Evolutionary conservation across 37 sponge, comb jelly and placozoan species (phyloP).

Genomic region (Theonella swinhoei): DNA sequence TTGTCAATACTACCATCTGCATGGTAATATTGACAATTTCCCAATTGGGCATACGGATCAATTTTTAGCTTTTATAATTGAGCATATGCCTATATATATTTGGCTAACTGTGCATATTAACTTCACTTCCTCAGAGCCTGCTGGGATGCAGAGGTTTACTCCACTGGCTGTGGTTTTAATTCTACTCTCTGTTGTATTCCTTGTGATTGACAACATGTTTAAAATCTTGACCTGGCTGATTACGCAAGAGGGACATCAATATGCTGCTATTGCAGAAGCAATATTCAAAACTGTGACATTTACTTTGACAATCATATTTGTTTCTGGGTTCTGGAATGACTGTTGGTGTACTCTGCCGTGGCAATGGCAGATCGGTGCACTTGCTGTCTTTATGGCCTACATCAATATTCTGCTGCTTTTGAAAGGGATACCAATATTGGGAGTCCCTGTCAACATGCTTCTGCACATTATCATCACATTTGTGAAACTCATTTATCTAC

Average conservation of each 20-base stretch:
- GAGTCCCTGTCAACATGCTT: slow-evolving; percentile 25
- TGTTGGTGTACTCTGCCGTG: slow-evolving; percentile 6
- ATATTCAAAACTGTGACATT: not conserved
- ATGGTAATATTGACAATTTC: too few species aligned
- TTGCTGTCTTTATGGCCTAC: slow-evolving; percentile 30
- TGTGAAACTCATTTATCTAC: slow-evolving; percentile 24
- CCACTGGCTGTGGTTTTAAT: not conserved
- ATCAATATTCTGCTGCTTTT: slow-evolving; percentile 19
- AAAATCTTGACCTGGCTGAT: not conserved
- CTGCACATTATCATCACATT: not conserved
- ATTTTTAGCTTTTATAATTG: too few species aligned
- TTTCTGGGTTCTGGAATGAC: not conserved
- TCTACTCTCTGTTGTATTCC: not conserved
- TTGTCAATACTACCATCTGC: too few species aligned
- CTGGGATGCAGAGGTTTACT: too few species aligned
- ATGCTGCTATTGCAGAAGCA: not conserved
- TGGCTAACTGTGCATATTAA: too few species aligned
- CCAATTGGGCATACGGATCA: too few species aligned
- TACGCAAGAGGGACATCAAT: not conserved
- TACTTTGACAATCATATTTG: slow-evolving; percentile 2
- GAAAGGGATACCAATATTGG: slow-evolving; percentile 6
- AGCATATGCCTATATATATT: too few species aligned
- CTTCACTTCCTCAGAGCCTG: too few species aligned
- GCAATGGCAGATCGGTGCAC: slow-evolving; percentile 42
- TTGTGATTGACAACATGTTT: not conserved